Evolutionary conservation across 2,797 vertebrate genomes (phyloP).

Genomic region (Onychomys torridus): DNA sequence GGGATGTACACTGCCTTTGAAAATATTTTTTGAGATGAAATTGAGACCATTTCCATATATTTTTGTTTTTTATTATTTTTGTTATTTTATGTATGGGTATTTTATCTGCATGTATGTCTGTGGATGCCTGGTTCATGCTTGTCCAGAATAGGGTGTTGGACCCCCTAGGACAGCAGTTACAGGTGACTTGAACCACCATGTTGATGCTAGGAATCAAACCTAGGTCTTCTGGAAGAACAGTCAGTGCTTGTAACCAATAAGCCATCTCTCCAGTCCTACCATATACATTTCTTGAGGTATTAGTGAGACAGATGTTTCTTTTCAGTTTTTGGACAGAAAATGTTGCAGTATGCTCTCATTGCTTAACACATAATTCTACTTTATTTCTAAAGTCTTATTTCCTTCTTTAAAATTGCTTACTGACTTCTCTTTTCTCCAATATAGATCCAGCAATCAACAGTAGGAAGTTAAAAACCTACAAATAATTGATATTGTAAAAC

Average conservation of each 20-base stretch:
- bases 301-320: neutral
- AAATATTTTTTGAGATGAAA: conserved; percentile 31
- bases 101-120: neutral
- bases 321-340: neutral
- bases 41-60: neutral
- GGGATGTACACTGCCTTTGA: neutral
- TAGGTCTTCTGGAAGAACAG: neutral
- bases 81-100: neutral
- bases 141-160: neutral
- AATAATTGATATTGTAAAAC: neutral
- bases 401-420: neutral
- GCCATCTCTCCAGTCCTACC: neutral
- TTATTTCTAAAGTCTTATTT: conserved; percentile 22
- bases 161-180: neutral
- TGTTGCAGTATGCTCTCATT: neutral
- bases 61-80: neutral
- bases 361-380: neutral
- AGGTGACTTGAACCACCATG: neutral
- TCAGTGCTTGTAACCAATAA: neutral
- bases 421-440: conserved; percentile 10
- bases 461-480: conserved; percentile 25
- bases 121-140: neutral
- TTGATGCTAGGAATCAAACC: neutral
- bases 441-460: neutral
- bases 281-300: neutral